Evolutionary conservation across 2,888 invertebrate genomes (phyloP).

Genomic region (Synanthedon andrenaeformis): DNA sequence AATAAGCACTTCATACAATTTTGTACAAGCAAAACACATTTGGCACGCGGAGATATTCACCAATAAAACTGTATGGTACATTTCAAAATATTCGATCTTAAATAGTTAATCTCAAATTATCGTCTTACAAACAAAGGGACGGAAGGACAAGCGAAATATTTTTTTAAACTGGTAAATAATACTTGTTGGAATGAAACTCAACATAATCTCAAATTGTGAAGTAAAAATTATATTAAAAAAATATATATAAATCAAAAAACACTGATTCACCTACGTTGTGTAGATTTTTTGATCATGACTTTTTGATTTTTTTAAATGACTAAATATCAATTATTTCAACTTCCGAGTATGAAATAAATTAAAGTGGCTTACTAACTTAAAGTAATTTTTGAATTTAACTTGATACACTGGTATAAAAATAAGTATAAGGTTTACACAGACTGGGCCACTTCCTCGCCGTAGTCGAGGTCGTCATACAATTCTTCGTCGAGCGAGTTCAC

Average conservation of each 20-base stretch:
- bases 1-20: slow-evolving; percentile 7
- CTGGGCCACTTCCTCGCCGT: slow-evolving; percentile 71
- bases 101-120: not conserved
- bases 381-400: too few relatives aligned
- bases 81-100: not conserved
- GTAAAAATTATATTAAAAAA: too few relatives aligned
- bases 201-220: too few relatives aligned
- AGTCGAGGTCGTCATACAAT: slow-evolving; percentile 72
- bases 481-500: slow-evolving; percentile 69
- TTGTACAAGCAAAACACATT: slow-evolving; percentile 45
- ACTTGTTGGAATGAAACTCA: not conserved
- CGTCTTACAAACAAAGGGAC: not conserved
- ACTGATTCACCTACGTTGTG: too few relatives aligned
- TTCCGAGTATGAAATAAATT: too few relatives aligned
- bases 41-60: slow-evolving; percentile 45
- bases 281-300: too few relatives aligned
- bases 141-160: not conserved
- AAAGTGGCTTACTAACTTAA: too few relatives aligned
- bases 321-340: too few relatives aligned
- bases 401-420: too few relatives aligned
- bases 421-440: slow-evolving; percentile 22
- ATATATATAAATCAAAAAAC: too few relatives aligned
- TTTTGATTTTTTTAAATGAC: too few relatives aligned
- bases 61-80: not conserved
- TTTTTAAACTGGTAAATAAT: not conserved